Base-by-base conservation (phyloP, 2,888 invertebrate genomes). In the Acanthosepion esculentum region DNA sequence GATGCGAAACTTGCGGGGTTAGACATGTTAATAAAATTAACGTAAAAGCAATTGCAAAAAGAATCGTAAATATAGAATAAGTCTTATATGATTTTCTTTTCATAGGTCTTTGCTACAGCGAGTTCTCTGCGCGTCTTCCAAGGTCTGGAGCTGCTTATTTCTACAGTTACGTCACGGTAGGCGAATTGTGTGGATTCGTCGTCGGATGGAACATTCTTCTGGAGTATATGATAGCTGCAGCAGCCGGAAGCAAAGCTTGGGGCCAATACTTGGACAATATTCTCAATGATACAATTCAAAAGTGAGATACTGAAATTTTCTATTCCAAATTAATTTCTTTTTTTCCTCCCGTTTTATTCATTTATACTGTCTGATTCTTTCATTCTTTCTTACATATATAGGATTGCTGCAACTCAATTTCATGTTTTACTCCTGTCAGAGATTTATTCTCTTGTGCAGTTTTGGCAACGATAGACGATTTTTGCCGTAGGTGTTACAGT, bases 181-280 rank as follows among this genome's bases (percentile, higher is more conserved):
- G 97, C 0, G 97, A 97, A 95, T 95, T 97, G 50, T 96, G 96
- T 95, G 97, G 96, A 20, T 97, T 97, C 95, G 96, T 97, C 15
- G 96, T 97, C 50, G 97, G 97, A 26, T 97, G 97, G 97, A 97
- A 96, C 91, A 96, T 97, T 95, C 95, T 97, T 4, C 95, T 97
- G 94, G 97, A 97, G 94, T 96, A 97, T 94, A 95, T 97, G 18
- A 95, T 97, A 5, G 96, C 96, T 5, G 97, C 96, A 1, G 97
- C 97, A 1, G 95, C 96, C 20, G 96, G 97, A 12, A 97, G 97
- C 48, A 97, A 97, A 94, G 97, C 97, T 0, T 96, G 97, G 96
- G 96, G 96, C 94, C 96, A 97, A 92, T 97, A 97, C 94, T 95
- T 97, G 48, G 97, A 97, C 92, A 96, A 96, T 78, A 96, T 97